Evolutionary conservation across 2,113 vertebrate genomes (phyloP), one percentile per base, ranked within the genome.

Genomic region (Scortum barcoo): DNA sequence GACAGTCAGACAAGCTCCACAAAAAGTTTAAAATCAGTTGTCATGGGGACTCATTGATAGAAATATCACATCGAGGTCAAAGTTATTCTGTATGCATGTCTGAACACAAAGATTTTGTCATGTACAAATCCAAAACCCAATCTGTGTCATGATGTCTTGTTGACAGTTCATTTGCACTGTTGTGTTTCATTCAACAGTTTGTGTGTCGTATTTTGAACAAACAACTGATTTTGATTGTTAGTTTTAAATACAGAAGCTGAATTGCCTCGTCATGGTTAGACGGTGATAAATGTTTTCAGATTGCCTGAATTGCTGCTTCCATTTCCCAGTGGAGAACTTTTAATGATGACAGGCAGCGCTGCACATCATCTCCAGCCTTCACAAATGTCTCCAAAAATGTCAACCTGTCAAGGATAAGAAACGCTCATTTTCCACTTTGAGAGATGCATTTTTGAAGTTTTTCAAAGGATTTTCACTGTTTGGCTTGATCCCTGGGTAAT

Each of bases 281-380:
- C 36, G 1, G 8, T 28, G 73, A 24, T 56, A 3, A 30, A 13
- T 67, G 40, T 68, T 26, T 56, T 42, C 40, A 68, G 24, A 66
- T 54, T 42, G n/a, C 48, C 16, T 38, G n/a, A 38, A 40, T 40
- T 33, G 54, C 40, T 33, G 70, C 42, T 72, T 60, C 46, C 46
- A 30, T 76, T 33, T 30, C 48, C 63, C 42, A 50, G 44, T 0
- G 14, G 54, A 42, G 60, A 56, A 30, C 50, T 12, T 33, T 36
- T 26, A 58, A 68, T 26, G 40, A 48, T 60, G 71, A 68, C 63
- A 40, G 76, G 54, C 56, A 24, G 63, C 5, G 26, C 63, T 33
- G 75, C 38, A 12, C 14, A 6, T 68, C 40, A 48, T 58, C 63
- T 24, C 17, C 74, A 26, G 0, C 48, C 63, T 6, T 58, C 53